Evolutionary conservation across 2,797 vertebrate species (phyloP).

Genomic region (Tauraco hartlaubi): DNA sequence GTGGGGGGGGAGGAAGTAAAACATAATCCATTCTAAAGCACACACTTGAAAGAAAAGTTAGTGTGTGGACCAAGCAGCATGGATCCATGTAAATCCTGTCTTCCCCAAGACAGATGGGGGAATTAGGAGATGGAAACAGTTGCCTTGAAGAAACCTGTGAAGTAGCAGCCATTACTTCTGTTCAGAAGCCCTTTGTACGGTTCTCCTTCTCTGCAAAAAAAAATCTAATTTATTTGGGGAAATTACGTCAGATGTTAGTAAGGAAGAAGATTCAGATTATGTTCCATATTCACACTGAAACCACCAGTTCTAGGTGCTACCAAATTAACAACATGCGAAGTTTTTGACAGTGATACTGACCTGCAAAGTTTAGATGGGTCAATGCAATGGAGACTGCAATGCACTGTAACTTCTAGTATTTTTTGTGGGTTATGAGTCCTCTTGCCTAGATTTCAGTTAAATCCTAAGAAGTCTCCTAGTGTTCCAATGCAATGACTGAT

Average conservation of each 20-base stretch:
- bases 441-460: background rate
- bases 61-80: background rate
- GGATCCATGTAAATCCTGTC: background rate
- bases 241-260: background rate
- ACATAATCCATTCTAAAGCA: background rate
- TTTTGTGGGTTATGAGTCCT: background rate
- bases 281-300: background rate
- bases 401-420: background rate
- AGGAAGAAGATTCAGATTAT: background rate
- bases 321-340: background rate
- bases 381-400: background rate
- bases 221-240: background rate
- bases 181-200: background rate
- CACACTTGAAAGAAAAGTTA: background rate
- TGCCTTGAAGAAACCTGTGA: background rate
- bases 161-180: background rate
- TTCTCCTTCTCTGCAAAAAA: background rate
- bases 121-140: background rate
- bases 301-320: background rate
- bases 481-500: background rate
- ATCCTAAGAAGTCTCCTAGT: background rate
- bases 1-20: fast-evolving
- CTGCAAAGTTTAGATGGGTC: background rate
- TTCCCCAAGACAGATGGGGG: background rate
- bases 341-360: background rate